Evolutionary conservation across 2,888 invertebrate species (phyloP).

Genomic region (Sinohyriopsis cumingii): DNA sequence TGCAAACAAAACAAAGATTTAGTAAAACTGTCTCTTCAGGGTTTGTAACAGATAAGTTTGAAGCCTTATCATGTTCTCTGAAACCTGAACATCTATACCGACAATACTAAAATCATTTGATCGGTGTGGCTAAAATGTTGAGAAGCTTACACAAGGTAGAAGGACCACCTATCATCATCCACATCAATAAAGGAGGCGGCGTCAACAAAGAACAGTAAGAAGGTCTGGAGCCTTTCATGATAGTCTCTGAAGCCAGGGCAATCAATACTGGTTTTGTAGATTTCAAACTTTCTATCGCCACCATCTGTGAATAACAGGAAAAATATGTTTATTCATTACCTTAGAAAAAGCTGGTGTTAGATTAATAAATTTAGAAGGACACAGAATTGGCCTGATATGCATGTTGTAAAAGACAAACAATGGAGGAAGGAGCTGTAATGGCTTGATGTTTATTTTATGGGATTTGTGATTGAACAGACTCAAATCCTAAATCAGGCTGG

Average conservation of each 20-base stretch:
- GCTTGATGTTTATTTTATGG: too few relatives aligned
- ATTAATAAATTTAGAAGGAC: too few relatives aligned
- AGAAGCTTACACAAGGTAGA: constrained; percentile 68
- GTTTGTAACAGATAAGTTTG: too few relatives aligned
- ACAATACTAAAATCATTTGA: neutral
- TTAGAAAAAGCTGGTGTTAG: neutral
- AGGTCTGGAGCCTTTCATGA: constrained; percentile 89
- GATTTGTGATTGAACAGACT: too few relatives aligned
- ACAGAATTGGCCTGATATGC: too few relatives aligned
- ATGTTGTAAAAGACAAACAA: neutral
- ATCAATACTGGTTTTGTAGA: constrained; percentile 84
- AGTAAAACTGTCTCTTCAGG: too few relatives aligned
- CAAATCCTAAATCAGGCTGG: too few relatives aligned
- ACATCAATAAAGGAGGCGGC: constrained; percentile 94
- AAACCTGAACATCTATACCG: too few relatives aligned
- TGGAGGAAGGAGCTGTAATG: too few relatives aligned
- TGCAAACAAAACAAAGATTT: too few relatives aligned
- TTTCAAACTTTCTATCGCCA: constrained; percentile 78
- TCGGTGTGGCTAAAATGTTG: neutral
- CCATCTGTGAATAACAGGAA: constrained; percentile 42
- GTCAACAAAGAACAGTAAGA: constrained; percentile 96
- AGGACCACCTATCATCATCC: constrained; percentile 90
- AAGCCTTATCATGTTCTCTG: too few relatives aligned
- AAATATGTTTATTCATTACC: neutral
- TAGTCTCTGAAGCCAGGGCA: constrained; percentile 82